Evolutionary conservation across 2,113 vertebrate genomes (phyloP), one percentile per base, ranked within the genome.

Genomic region (Tachycineta bicolor): DNA sequence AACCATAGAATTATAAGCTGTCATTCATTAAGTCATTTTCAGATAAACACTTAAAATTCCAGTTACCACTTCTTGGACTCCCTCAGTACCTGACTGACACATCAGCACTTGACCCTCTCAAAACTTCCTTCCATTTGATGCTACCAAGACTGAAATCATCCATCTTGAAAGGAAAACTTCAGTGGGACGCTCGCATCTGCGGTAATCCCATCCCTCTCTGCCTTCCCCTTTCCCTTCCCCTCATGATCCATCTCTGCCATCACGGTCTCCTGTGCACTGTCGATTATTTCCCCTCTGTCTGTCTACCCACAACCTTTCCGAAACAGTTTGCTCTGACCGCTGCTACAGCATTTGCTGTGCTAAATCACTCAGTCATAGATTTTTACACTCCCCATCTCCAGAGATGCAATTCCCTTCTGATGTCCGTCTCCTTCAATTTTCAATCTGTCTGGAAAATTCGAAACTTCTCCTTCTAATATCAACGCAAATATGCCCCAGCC

Each of bases 81-180:
- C 94, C 80, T 82, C 50, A 33, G 31, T 41, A 78, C 55, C 49
- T 23, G 43, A 75, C 76, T 81, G 47, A 80, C 71, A 87, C 43
- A 84, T 82, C 84, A 78, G 68, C 83, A 41, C 80, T 81, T 81
- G 89, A 96, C 89, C 80, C 74, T 58, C 59, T 9, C 49, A 70
- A 91, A 78, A 75, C 82, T 71, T 64, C 76, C 56, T 71, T 53
- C 69, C 43, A 67, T 78, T 53, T 62, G 62, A 89, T 18, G 81
- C 79, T 65, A 90, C 93, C 86, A 71, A 70, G 83, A 47, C 83
- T 63, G 69, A 84, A 89, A 78, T 90, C 64, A 95, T 96, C 94
- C 80, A 81, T 83, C 69, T 55, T 81, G 90, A 88, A 89, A 92
- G 80, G 80, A 60, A 59, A 95, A 90, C 64, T 92, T 94, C 84